Evolutionary conservation across 1,140 invertebrate genomes (phyloP).

Genomic region (Papilio machaon): DNA sequence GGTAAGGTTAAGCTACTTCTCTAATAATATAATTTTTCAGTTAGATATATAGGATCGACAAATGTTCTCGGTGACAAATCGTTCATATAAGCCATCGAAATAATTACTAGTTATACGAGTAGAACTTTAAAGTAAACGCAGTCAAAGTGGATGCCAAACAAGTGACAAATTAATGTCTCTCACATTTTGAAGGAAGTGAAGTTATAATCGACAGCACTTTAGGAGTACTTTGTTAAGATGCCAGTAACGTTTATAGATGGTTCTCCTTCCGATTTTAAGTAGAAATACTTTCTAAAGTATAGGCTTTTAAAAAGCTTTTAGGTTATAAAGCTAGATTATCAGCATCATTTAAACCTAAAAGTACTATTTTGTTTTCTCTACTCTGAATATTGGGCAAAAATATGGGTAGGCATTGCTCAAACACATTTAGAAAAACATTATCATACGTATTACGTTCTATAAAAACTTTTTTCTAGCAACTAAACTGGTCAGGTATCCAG

Average conservation of each 20-base stretch:
- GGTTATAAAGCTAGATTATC: background rate
- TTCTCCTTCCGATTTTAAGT: background rate
- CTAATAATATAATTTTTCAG: no score
- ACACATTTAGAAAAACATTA: background rate
- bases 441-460: no score
- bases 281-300: background rate
- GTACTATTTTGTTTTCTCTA: no score
- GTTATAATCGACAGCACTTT: conserved; percentile 31
- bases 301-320: conserved; percentile 18
- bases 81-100: no score
- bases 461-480: no score
- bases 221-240: conserved; percentile 13
- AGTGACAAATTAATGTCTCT: conserved; percentile 25
- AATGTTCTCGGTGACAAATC: no score
- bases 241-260: conserved; percentile 2
- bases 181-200: background rate
- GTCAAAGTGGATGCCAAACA: conserved; percentile 20
- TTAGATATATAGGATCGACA: no score
- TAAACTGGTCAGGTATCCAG: no score
- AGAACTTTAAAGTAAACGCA: background rate
- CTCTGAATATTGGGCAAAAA: no score
- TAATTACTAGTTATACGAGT: no score
- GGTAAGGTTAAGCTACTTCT: no score
- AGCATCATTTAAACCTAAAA: background rate
- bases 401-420: no score